Base-by-base conservation (phyloP, 2,888 invertebrate genomes). In the Hirudinaria manillensis region DNA sequence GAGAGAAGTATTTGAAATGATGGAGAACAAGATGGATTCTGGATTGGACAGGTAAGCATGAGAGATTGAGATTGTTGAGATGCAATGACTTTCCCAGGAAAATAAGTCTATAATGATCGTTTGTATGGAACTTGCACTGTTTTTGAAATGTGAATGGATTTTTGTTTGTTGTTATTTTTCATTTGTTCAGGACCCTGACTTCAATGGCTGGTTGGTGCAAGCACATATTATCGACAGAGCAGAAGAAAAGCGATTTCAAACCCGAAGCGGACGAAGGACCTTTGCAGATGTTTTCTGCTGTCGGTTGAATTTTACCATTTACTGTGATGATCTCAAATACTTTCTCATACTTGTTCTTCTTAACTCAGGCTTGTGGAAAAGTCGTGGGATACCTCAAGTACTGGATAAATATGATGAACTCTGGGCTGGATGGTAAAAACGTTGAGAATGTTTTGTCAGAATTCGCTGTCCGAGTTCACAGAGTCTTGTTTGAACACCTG, bases 401-500 rank as follows among this genome's bases (percentile, higher is more conserved):
- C 2, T 90, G 91, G 79, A 90, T 92, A 82, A 89, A 89, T 74
- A 90, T 91, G 82, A 91, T 96, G 67, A 89, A 91, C 83, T 89
- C 89, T 72, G 91, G 91, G 78, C 87, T 97, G 55, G 97, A 98
- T 84, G 97, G 95, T 0, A 94, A 93, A 83, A 97, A 98, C 86
- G 89, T 94, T 68, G 91, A 91, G 80, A 68, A 91, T 4, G 90
- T 95, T 16, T 87, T 95, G 51, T 89, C 92, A 72, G 98, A 98
- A 84, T 88, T 98, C 29, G 97, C 98, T 0, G 89, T 92, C 34
- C 89, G 94, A n/a, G 89, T 99, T 78, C 97, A 98, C 86, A 89
- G 94, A 72, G 91, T 94, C 70, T 91, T 99, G 79, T 93, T 93
- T 83, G 95, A 97, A 79, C 98, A 99, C 85, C 88, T 99, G 79